These are phyloP conservation scores for Therioaphis trifolii DNA, from an alignment of 2,888 invertebrate species.

Conservation along the genomic window DNA sequence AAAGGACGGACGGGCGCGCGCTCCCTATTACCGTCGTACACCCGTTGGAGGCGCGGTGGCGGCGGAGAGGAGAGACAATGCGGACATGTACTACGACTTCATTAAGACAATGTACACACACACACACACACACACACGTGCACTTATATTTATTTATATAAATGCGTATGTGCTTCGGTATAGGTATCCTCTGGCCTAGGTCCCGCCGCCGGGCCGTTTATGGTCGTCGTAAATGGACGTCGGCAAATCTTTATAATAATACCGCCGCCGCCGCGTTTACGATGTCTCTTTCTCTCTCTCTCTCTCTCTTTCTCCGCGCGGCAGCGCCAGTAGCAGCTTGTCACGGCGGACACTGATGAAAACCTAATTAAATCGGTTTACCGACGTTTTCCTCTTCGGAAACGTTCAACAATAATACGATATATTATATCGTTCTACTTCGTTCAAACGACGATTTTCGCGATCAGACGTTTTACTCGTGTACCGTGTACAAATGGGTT, in stretches of 20 bases:
- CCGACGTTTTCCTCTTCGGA: not conserved
- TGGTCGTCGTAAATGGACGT: conserved; percentile 57
- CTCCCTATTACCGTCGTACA: not conserved
- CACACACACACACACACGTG: no score
- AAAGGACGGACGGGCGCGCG: conserved; percentile 38
- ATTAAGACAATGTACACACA: no score
- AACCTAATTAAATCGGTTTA: conserved; percentile 51
- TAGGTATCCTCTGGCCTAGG: not conserved
- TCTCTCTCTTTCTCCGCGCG: not conserved
- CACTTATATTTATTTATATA: not conserved
- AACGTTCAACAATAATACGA: not conserved
- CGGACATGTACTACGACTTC: conserved; percentile 43
- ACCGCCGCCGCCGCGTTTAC: no score
- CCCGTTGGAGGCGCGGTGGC: not conserved
- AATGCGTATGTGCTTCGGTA: not conserved
- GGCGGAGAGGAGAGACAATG: conserved; percentile 39
- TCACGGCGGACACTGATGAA: conserved; percentile 28
- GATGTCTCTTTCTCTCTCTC: no score
- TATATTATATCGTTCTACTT: not conserved
- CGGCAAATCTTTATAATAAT: conserved; percentile 56
- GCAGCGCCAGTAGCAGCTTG: not conserved
- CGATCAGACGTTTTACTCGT: no score
- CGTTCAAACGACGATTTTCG: not conserved
- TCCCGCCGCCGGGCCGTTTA: conserved; percentile 48
- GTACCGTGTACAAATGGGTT: no score